phyloP scores from a whole-genome alignment of 2,797 vertebrate genomes.

The Mormyrus hasselquistii region DNA sequence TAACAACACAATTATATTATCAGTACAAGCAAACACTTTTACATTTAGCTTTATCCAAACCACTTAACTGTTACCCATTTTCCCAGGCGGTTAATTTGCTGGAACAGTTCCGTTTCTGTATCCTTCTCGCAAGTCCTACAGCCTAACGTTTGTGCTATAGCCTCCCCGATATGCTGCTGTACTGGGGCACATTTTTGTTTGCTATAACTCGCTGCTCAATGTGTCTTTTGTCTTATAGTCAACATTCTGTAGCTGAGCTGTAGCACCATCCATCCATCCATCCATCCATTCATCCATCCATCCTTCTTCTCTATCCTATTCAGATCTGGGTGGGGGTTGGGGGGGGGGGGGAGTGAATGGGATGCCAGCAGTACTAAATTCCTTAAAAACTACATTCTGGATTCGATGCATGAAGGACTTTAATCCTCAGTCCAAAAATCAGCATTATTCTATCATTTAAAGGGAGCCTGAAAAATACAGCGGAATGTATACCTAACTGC shows the following conservation, averaged over 20 bases:
- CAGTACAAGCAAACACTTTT: background rate
- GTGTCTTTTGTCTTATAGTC: background rate
- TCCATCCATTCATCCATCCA: background rate
- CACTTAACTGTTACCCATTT: background rate
- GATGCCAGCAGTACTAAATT: background rate
- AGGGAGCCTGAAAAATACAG: conserved; percentile 49
- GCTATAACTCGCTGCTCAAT: background rate
- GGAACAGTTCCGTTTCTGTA: background rate
- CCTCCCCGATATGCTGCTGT: background rate
- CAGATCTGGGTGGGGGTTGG: background rate
- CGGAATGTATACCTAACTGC: conserved; percentile 36
- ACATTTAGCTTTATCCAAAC: background rate
- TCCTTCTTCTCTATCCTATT: background rate
- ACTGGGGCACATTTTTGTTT: background rate
- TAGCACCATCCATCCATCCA: background rate
- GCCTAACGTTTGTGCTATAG: background rate
- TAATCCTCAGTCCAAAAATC: background rate
- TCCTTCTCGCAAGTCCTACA: background rate
- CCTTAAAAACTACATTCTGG: background rate
- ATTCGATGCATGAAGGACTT: background rate
- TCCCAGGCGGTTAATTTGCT: background rate
- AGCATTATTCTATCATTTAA: background rate
- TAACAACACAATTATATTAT: background rate
- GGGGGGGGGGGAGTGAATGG: background rate
- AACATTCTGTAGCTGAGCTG: background rate